A percentile compares a stretch with the other conserved stretches of the same genome.
Conservation (phyloP, 2,113 vertebrate species). For the Pygoscelis antarcticus region DNA sequence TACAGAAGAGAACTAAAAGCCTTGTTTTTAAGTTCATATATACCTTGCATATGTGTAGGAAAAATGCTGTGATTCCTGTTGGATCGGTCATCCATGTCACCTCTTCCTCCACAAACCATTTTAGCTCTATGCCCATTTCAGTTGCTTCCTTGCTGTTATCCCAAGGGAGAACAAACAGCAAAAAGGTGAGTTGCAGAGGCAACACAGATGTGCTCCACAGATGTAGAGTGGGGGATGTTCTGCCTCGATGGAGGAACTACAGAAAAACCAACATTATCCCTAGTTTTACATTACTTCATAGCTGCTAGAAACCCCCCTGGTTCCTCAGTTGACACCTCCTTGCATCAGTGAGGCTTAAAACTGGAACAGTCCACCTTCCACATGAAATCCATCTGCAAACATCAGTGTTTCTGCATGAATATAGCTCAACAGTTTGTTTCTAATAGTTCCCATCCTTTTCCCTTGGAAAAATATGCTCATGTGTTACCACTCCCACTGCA, state of each 20-base stretch:
- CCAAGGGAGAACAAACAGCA: not conserved
- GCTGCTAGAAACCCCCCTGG: not conserved
- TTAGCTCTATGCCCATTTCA: not conserved
- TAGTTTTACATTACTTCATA: not conserved
- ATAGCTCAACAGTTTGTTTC: not conserved
- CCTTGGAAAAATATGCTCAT: not conserved
- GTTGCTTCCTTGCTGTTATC: not conserved
- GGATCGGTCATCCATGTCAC: not conserved
- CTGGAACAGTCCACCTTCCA: not conserved
- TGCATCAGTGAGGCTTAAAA: not conserved
- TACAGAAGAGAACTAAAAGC: not conserved
- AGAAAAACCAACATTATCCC: not conserved
- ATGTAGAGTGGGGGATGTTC: fast-evolving
- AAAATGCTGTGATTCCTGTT: not conserved
- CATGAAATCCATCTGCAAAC: not conserved
- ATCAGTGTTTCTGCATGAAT: not conserved
- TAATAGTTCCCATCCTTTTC: not conserved
- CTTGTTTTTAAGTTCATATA: not conserved
- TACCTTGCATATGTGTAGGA: not conserved
- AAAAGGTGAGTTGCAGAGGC: not conserved
- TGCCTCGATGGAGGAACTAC: not conserved
- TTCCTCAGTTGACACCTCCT: not conserved
- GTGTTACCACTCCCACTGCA: not conserved
- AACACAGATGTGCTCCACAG: not conserved
- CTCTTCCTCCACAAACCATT: not conserved